Evolutionary conservation across 2,797 vertebrate species (phyloP), one percentile per base, ranked within the genome.

Genomic region (Pantherophis vulpinus): DNA sequence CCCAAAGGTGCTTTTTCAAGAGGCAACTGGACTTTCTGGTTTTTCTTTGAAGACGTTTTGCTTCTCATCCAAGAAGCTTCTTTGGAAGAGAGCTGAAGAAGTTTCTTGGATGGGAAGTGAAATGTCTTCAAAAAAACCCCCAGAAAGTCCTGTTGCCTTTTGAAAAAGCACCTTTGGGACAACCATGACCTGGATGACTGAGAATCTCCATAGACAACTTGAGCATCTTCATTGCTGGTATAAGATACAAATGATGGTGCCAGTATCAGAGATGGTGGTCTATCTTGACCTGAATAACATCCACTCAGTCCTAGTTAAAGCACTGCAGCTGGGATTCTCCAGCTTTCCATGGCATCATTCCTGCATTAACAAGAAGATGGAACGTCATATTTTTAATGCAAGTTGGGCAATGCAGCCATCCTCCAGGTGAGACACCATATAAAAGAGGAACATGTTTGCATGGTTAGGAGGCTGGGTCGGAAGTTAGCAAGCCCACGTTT

Each of bases 201-300:
- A 60, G 59, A 60, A 25, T 61, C 60, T 61, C 25, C 25, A 61
- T 61, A 25, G 23, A 11, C 60, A 27, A 1, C 60, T 11, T 61
- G 60, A 61, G 60, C 60, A 61, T 83, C 59, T 94, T 74, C n/a
- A 60, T 92, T n/a, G 88, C 83, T 25, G 23, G 47, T 27, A 74
- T n/a, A 79, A 79, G n/a, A 63, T 79, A 87, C 83, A 42, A 74
- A 61, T 32, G 37, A 47, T 20, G 5, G 42, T 88, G 29, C 11
- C 70, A 58, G 60, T 94, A 55, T 63, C 79, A 90, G 56, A 51
- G 51, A 58, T 2, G 11, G 79, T 90, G 51, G 74, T 94, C 91
- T 29, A 74, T 61, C 91, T 90, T 92, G 88, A 94, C 90, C 88
- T 87, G 42, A 90, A 51, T 61, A 94, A 87, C 55, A 90, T 87